phyloP scores from a whole-genome alignment of 2,797 vertebrate genomes.

The Danio tinwini region DNA sequence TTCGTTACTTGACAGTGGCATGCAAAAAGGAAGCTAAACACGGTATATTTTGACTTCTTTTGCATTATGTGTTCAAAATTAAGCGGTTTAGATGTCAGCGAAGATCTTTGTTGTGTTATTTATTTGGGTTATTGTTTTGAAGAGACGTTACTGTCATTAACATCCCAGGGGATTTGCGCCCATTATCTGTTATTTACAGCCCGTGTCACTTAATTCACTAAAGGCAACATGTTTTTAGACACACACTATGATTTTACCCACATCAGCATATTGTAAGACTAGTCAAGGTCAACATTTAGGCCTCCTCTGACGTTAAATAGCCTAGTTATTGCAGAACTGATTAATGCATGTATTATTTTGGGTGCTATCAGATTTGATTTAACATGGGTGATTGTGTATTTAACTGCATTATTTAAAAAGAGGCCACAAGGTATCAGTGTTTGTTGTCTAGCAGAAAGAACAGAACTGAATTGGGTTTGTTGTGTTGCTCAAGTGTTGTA shows the following conservation, averaged over 20 bases:
- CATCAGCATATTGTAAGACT: constrained; percentile 48
- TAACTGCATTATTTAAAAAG: background rate
- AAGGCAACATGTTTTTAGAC: constrained; percentile 37
- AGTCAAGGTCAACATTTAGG: constrained; percentile 54
- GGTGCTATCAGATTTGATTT: constrained; percentile 6
- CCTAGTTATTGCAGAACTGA: constrained; percentile 33
- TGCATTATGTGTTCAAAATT: background rate
- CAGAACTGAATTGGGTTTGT: background rate
- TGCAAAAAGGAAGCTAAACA: constrained; percentile 32
- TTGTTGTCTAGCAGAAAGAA: background rate
- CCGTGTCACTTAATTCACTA: constrained; percentile 21
- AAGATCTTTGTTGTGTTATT: constrained; percentile 4
- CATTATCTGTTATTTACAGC: constrained; percentile 21
- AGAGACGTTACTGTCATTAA: constrained; percentile 52
- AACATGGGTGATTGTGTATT: constrained; percentile 4
- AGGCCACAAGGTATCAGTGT: background rate
- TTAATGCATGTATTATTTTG: constrained; percentile 13
- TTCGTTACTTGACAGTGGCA: constrained; percentile 42
- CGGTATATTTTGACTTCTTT: background rate
- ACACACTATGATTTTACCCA: background rate
- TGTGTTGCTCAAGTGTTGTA: background rate
- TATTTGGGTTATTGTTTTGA: constrained; percentile 60
- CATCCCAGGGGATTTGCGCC: constrained; percentile 36
- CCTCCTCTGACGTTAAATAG: constrained; percentile 34
- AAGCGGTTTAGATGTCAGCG: constrained; percentile 9